Evolutionary conservation across 2,113 vertebrate genomes (phyloP), one percentile per base, ranked within the genome.

Genomic region (Phrynocephalus versicolor): DNA sequence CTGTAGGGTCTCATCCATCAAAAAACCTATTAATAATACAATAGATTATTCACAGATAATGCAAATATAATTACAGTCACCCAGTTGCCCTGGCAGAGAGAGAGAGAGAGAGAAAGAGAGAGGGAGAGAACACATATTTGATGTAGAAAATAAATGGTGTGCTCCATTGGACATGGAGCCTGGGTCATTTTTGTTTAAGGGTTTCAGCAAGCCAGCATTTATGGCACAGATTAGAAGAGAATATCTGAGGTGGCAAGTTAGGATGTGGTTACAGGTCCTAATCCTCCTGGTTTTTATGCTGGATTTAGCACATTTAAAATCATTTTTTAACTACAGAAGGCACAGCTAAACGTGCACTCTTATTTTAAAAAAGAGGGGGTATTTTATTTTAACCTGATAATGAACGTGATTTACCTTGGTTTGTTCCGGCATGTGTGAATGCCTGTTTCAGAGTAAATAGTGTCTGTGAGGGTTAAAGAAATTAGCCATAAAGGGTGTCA

Each of bases 61-160:
- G 94, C 89, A 90, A 93, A 93, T 89, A 91, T 90, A 95, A 92
- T 95, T 93, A 93, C 82, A 90, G 87, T 84, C 79, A 92, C 91
- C 89, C 86, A 86, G 89, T 86, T 87, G 82, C 84, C 81, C 87
- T 93, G 70, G 35, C 87, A 51, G 10, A 86, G 79, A 83, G 84
- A 83, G 91, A 90, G 74, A 92, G 79, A 51, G 10, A 86, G 79
- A 83, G 84, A 83, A 91, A 90, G 74, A 92, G 79, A 51, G 10
- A 86, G 79, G 81, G 84, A 83, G 91, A 90, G 74, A 92, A 76
- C 90, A 87, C 91, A 93, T 92, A 90, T 91, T 92, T 91, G 91
- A 83, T 74, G 71, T 83, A 73, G 58, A 91, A 86, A 93, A 90
- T 88, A 90, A 84, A 87, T 64, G 89, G 12, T 62, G 82, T 84